Base-by-base conservation (phyloP, 2,113 vertebrate genomes). In the Penelope pileata region DNA sequence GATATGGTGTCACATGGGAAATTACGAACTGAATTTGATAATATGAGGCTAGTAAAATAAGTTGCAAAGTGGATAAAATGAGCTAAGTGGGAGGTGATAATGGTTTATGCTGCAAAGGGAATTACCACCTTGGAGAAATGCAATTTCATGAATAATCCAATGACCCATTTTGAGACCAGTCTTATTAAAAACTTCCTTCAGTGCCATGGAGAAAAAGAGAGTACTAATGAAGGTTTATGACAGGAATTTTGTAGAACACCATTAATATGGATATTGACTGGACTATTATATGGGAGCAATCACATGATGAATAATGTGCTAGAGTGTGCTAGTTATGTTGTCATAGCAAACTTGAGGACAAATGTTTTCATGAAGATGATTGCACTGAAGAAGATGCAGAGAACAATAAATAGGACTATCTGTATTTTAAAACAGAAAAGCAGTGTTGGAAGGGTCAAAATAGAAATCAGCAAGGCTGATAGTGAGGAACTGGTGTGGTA, bases 41-140 rank as follows among this genome's bases (percentile, higher is more conserved):
- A 95, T 91, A 86, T 64, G 21, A 34, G 78, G 66, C 84, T 95
- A 95, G 89, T 78, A 84, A 38, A 84, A 86, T 86, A 96, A 96
- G 66, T 95, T 95, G 82, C 89, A 87, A 92, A 95, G 64, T 75
- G 73, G 84, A 75, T 91, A 64, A 78, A 5, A 72, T 42, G 89
- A 92, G 84, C 74, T 89, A 95, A 96, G 70, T 94, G 78, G 84
- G 40, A 96, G 56, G 81, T 94, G 91, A 91, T 96, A 94, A 96
- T 92, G 90, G 89, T 91, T 95, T 89, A 82, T 78, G 26, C 38
- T 63, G 56, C 68, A 79, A 89, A 89, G 51, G 23, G 74, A 95
- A 96, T 96, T 82, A 47, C 74, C 56, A 84, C 5, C 17, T 89
- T 84, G 64, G 60, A 89, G 60, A 86, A 94, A 75, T 3, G 3